These are phyloP conservation scores for Sylvilagus bachmani DNA, from an alignment of 2,113 vertebrate species.

Conservation along the genomic window DNA sequence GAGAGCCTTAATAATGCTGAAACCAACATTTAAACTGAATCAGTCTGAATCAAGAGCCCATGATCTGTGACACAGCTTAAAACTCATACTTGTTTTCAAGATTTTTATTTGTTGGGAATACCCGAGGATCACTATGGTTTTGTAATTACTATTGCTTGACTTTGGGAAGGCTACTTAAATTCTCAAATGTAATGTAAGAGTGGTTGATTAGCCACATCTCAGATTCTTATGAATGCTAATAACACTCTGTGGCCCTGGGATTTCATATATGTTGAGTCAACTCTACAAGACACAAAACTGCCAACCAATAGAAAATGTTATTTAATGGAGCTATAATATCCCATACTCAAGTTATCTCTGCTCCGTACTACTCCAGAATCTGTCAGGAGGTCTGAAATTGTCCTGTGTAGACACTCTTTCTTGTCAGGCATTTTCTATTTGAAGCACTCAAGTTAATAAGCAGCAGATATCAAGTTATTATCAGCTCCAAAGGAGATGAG, in stretches of 20 bases:
- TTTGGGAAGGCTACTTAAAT: slow-evolving; percentile 30
- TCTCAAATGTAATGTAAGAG: not conserved
- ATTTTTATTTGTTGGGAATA: not conserved
- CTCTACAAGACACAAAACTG: not conserved
- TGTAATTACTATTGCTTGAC: not conserved
- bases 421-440: slow-evolving; percentile 1
- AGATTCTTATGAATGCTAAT: not conserved
- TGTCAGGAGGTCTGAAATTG: not conserved
- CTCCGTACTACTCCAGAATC: not conserved
- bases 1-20: not conserved
- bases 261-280: not conserved
- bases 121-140: not conserved
- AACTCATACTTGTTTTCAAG: not conserved
- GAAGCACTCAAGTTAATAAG: not conserved
- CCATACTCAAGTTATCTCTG: not conserved
- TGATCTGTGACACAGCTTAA: not conserved
- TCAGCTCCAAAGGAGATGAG: not conserved
- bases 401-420: not conserved
- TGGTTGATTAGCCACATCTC: not conserved
- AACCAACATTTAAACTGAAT: not conserved
- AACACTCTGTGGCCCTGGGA: not conserved
- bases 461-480: slow-evolving; percentile 3
- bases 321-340: not conserved
- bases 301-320: not conserved
- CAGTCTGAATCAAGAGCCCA: not conserved